A percentile compares a stretch with the other conserved stretches of the same genome.
phyloP scores from a whole-genome alignment of 1,140 invertebrate species.

The Homarus americanus region DNA sequence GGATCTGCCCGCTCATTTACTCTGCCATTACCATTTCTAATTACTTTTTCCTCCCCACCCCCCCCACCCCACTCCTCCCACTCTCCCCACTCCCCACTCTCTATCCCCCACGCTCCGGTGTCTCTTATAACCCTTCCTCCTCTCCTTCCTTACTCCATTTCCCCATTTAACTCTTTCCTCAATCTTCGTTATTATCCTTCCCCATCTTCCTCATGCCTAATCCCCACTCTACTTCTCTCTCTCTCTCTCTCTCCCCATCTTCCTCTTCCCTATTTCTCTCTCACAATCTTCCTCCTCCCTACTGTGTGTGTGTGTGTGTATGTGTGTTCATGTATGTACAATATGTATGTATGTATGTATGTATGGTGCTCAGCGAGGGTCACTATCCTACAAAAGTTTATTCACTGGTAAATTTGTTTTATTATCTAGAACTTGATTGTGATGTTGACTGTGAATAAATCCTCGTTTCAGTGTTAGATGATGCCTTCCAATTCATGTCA shows the following conservation, averaged over 20 bases:
- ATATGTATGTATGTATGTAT: not conserved
- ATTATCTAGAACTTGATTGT: too few species aligned
- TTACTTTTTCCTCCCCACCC: constrained; percentile 46
- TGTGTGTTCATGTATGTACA: not conserved
- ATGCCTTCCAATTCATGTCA: too few species aligned
- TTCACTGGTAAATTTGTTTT: too few species aligned
- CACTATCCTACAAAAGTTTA: too few species aligned
- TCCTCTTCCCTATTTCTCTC: not conserved
- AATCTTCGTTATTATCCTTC: not conserved
- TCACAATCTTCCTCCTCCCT: not conserved
- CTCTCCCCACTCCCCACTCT: too few species aligned
- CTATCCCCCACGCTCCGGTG: not conserved
- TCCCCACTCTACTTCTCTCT: not conserved
- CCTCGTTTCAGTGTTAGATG: too few species aligned
- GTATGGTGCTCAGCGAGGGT: too few species aligned
- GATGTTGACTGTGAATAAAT: too few species aligned
- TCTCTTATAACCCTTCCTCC: not conserved
- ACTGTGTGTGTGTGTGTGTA: not conserved
- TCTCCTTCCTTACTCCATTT: not conserved
- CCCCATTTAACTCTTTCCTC: too few species aligned
- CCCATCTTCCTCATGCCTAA: not conserved
- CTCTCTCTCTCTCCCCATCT: not conserved
- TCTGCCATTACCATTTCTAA: constrained; percentile 48
- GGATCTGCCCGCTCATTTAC: not conserved
- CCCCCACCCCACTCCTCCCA: not conserved